These are phyloP conservation scores for Brachypteracias leptosomus DNA, from an alignment of 2,113 vertebrate genomes.

Conservation along the genomic window DNA sequence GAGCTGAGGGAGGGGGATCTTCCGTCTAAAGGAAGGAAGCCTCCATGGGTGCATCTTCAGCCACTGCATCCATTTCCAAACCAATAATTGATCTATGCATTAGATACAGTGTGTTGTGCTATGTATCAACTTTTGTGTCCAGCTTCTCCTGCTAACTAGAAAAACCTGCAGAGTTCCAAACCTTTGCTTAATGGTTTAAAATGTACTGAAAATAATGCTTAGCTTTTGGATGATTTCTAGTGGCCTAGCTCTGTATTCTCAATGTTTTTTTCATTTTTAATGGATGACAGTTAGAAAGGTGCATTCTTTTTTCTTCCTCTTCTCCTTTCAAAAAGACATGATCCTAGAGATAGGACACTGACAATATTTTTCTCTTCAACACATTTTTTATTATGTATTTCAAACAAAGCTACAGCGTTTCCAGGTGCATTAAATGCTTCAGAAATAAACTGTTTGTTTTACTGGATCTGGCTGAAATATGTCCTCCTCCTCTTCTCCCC, in stretches of 20 bases:
- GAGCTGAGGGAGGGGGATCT: neutral
- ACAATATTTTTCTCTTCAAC: neutral
- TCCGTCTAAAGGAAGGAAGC: neutral
- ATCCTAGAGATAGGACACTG: neutral
- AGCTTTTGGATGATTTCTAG: neutral
- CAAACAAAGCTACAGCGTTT: neutral
- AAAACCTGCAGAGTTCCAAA: neutral
- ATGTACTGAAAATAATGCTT: neutral
- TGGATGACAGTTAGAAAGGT: neutral
- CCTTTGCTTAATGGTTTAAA: neutral
- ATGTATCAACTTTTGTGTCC: neutral
- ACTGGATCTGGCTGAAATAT: neutral
- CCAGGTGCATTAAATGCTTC: neutral
- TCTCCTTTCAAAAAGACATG: neutral
- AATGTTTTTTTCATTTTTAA: neutral
- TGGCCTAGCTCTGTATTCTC: neutral
- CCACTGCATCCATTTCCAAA: neutral
- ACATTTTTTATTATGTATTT: neutral
- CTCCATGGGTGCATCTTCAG: neutral
- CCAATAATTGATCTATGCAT: fast-evolving
- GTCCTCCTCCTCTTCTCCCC: neutral
- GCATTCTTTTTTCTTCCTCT: neutral
- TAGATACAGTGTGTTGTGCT: neutral
- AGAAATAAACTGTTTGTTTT: neutral
- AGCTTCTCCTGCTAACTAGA: neutral